Evolutionary conservation across 1,140 invertebrate genomes (phyloP), one percentile per base, ranked within the genome.

Genomic region (Polyergus mexicanus): DNA sequence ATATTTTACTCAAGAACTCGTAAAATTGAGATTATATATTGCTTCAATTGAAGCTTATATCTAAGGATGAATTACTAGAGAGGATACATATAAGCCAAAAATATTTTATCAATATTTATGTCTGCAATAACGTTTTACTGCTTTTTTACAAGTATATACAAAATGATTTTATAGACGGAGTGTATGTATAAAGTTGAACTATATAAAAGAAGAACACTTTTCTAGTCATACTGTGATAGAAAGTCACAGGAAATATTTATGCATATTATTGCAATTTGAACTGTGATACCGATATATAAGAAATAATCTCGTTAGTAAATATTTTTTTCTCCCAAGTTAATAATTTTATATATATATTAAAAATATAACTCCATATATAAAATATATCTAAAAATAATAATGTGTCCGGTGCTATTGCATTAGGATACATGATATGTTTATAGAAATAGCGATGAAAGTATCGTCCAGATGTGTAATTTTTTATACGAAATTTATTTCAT

Each of bases 61-160:
- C 44, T n/a, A 81, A 0, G 0, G 6, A 32, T 74, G 44, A 38
- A 69, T 66, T 28, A 19, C 13, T 69, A 69, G 22, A 44, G 28
- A n/a, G 16, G 10, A 51, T 2, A 13, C 47, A 25, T 51, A 35
- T 56, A 35, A 35, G 51, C 10, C n/a, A 74, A 11, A 60, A 75
- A 38, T 62, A 47, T 28, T 56, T 71, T 32, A 60, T 60, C 22
- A 60, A 44, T 81, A 69, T 54, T 8, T 54, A n/a, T 60, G 25
- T 71, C 22, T 72, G 28, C 19, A 44, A 60, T 51, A 51, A 44
- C 5, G 13, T 74, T 72, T 44, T 74, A 44, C 44, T 83, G 60
- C 38, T 83, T 78, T 68, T 68, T 78, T 78, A 78, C 28, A 78
- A 56, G 25, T 68, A 41, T 78, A 54, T 78, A 68, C 22, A 77